Evolutionary conservation across 2,797 vertebrate species (phyloP).

Genomic region (Parotocinclus haroldoi): DNA sequence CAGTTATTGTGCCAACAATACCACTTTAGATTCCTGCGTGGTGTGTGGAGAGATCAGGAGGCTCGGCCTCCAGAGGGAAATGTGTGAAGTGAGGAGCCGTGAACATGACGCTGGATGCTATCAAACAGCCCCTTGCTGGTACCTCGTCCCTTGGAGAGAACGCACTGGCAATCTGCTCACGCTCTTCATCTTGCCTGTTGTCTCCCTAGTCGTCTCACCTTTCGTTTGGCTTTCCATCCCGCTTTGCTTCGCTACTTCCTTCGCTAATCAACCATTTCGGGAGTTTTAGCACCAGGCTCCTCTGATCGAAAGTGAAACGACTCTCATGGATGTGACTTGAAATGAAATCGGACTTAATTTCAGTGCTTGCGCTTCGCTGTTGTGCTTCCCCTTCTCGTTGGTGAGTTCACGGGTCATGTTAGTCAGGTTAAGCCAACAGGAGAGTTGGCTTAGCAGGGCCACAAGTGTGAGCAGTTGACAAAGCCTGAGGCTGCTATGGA

Average conservation of each 20-base stretch:
- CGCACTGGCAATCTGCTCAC: slow-evolving; percentile 6
- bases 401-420: not conserved
- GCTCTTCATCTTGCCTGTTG: slow-evolving; percentile 8
- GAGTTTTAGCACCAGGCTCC: not conserved
- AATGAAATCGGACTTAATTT: not conserved
- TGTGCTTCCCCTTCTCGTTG: not conserved
- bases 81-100: not conserved
- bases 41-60: not conserved
- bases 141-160: not conserved
- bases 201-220: not conserved
- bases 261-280: not conserved
- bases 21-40: slow-evolving; percentile 3
- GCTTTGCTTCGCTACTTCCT: slow-evolving; percentile 4
- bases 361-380: not conserved
- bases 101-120: slow-evolving; percentile 16
- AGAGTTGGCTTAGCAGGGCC: not conserved
- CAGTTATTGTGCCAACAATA: slow-evolving; percentile 20
- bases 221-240: not conserved
- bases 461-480: slow-evolving; percentile 9
- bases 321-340: not conserved
- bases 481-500: not conserved
- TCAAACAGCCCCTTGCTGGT: slow-evolving; percentile 17
- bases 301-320: not conserved
- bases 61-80: not conserved
- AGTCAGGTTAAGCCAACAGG: not conserved